These are phyloP conservation scores for Drosophila suzukii DNA, from an alignment of 1,140 invertebrate species.

Conservation along the genomic window DNA sequence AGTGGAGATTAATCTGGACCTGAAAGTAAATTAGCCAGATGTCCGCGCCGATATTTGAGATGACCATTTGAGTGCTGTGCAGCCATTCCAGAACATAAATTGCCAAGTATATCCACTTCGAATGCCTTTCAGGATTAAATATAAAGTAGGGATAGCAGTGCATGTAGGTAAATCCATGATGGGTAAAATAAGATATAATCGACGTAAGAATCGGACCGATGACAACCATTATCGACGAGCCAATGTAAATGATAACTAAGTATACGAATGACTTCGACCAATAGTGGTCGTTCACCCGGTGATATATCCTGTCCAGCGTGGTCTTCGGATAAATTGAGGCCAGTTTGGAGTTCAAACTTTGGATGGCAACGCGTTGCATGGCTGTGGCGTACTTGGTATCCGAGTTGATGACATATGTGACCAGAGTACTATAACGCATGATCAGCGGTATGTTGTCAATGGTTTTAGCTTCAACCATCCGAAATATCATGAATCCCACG, in stretches of 20 bases:
- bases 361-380: conserved; percentile 24
- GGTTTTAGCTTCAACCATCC: conserved; percentile 30
- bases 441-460: conserved; percentile 21
- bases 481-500: conserved; percentile 28
- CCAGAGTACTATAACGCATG: conserved; percentile 49
- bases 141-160: conserved; percentile 56
- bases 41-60: conserved; percentile 51
- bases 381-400: conserved; percentile 52
- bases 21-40: conserved; percentile 58
- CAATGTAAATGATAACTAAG: conserved; percentile 31
- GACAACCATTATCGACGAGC: conserved; percentile 43
- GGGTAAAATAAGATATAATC: not conserved
- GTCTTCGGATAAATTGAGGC: conserved; percentile 35
- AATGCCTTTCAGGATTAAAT: conserved; percentile 25
- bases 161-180: conserved; percentile 31
- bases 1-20: conserved; percentile 62
- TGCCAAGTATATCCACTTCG: conserved; percentile 42
- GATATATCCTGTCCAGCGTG: conserved; percentile 5
- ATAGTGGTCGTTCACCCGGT: conserved; percentile 53
- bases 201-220: conserved; percentile 42
- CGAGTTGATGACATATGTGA: conserved; percentile 55
- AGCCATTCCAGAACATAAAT: conserved; percentile 47
- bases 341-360: conserved; percentile 30
- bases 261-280: conserved; percentile 27
- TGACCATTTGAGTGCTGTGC: conserved; percentile 51